Percentiles rank a stretch among this genome's conserved stretches.
Conservation (phyloP, 1,140 invertebrate genomes). For the Diorhabda sublineata region DNA sequence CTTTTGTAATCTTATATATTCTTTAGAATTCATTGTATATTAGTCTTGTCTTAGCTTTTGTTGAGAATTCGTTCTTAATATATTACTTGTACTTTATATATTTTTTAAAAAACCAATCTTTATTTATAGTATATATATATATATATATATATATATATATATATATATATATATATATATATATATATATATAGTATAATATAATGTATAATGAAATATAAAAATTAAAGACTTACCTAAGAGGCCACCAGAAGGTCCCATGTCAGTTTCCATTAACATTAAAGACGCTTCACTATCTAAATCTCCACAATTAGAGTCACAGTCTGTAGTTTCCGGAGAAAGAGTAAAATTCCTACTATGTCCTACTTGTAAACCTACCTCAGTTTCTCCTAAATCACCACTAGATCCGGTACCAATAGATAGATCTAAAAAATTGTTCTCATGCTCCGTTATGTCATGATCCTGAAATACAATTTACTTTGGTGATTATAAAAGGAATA, state of each 20-base stretch:
- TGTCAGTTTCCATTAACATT: constrained; percentile 67
- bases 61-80: too few species aligned
- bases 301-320: constrained; percentile 82
- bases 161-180: too few species aligned
- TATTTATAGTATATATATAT: too few species aligned
- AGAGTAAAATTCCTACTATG: constrained; percentile 78
- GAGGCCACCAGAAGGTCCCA: constrained; percentile 46
- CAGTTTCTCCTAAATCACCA: constrained; percentile 64
- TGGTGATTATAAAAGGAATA: background rate
- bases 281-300: constrained; percentile 76
- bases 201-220: constrained; percentile 6
- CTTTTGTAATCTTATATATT: too few species aligned
- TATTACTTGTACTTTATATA: too few species aligned
- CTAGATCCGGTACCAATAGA: constrained; percentile 64
- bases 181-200: too few species aligned
- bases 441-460: constrained; percentile 53
- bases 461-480: constrained; percentile 42
- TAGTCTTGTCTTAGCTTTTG: too few species aligned
- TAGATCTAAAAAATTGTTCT: constrained; percentile 61
- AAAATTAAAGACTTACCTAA: constrained; percentile 29
- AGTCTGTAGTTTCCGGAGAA: constrained; percentile 93
- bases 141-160: too few species aligned
- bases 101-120: too few species aligned
- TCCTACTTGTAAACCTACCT: constrained; percentile 60
- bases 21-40: too few species aligned